These are phyloP conservation scores for honey bee (Apis mellifera) DNA, from an alignment of 1,140 invertebrate genomes.

Conservation along the genomic window DNA sequence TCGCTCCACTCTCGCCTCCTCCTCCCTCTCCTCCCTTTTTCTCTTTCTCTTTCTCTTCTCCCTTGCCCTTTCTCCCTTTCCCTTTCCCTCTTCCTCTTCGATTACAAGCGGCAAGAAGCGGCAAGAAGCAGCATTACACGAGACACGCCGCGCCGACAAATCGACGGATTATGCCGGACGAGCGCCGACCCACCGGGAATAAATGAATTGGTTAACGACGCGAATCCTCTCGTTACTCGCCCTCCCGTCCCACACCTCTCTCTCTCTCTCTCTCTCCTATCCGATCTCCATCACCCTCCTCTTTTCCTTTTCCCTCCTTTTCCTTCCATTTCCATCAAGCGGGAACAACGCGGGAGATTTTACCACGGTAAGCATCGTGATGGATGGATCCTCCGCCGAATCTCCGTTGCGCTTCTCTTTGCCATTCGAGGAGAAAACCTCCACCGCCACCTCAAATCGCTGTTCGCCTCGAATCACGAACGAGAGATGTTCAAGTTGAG, in stretches of 20 bases:
- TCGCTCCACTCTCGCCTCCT: constrained; percentile 43
- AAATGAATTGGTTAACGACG: constrained; percentile 77
- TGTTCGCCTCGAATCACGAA: too few species aligned
- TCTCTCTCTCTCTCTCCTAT: background rate
- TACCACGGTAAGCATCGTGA: too few species aligned
- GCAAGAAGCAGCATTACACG: constrained; percentile 77
- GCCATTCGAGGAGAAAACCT: too few species aligned
- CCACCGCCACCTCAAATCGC: too few species aligned
- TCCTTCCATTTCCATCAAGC: too few species aligned
- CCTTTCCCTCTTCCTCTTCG: constrained; percentile 66
- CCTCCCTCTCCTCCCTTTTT: constrained; percentile 63
- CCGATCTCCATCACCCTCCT: too few species aligned
- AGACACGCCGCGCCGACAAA: constrained; percentile 78
- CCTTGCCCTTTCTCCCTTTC: constrained; percentile 48
- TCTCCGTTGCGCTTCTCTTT: too few species aligned
- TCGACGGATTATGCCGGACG: constrained; percentile 77
- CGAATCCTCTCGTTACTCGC: constrained; percentile 61
- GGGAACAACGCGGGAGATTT: too few species aligned
- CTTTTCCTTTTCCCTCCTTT: too few species aligned
- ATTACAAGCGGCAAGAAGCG: constrained; percentile 77
- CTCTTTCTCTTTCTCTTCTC: constrained; percentile 62
- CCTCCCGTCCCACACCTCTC: constrained; percentile 5
- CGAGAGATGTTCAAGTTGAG: too few species aligned
- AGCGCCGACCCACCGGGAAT: constrained; percentile 72
- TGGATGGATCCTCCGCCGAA: too few species aligned